phyloP scores from a whole-genome alignment of 2,888 invertebrate genomes.

The Ornithoptera alexandrae region DNA sequence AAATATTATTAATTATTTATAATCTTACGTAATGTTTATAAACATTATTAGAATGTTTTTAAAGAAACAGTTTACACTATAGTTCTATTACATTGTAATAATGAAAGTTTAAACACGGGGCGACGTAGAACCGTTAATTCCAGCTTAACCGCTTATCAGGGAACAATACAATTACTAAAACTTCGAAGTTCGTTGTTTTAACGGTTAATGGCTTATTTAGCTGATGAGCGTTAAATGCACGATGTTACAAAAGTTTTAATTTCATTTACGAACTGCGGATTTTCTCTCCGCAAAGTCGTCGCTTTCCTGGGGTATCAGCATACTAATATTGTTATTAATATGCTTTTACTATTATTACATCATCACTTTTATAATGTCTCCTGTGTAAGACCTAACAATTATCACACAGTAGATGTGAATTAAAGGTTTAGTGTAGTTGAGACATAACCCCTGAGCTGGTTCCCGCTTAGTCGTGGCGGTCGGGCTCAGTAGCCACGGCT shows the following conservation, averaged over 20 bases:
- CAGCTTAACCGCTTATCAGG: conserved; percentile 8
- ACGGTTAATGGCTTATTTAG: conserved; percentile 24
- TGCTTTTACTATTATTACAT: too few species aligned
- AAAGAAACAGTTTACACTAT: background rate
- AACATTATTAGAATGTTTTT: background rate
- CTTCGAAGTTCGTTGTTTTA: conserved; percentile 18
- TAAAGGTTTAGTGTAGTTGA: too few species aligned
- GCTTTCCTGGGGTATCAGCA: background rate
- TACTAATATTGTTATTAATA: too few species aligned
- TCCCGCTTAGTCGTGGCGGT: too few species aligned
- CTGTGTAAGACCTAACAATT: too few species aligned
- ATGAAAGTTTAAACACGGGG: background rate
- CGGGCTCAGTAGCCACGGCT: too few species aligned
- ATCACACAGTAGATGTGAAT: too few species aligned
- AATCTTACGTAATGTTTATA: too few species aligned
- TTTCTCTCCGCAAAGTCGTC: background rate
- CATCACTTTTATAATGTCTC: too few species aligned
- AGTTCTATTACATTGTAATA: background rate
- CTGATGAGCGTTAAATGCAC: conserved; percentile 15
- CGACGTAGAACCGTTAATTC: conserved; percentile 12
- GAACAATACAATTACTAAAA: conserved; percentile 23
- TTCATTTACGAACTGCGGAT: conserved; percentile 4
- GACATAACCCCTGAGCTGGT: too few species aligned
- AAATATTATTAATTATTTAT: too few species aligned
- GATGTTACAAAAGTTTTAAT: conserved; percentile 16